Evolutionary conservation across 2,113 vertebrate genomes (phyloP).

Genomic region (Chelonoidis abingdonii): DNA sequence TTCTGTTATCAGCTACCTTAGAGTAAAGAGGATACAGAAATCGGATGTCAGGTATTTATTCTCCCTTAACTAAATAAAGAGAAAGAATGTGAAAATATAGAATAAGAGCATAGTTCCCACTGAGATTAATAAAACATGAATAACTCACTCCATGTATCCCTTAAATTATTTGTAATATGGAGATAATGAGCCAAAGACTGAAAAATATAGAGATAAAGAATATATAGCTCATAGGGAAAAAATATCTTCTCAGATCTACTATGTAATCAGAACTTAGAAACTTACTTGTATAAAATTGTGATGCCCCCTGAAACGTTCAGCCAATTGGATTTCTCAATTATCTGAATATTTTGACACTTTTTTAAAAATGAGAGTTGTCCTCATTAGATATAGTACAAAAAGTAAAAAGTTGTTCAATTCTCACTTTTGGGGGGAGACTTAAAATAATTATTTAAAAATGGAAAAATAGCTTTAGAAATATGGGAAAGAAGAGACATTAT

Average conservation of each 20-base stretch:
- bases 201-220: constrained; percentile 3
- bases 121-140: constrained; percentile 75
- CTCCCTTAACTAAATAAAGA: constrained; percentile 61
- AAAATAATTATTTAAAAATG: background rate
- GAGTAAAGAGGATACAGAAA: constrained; percentile 56
- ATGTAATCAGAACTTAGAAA: constrained; percentile 53
- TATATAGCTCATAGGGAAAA: background rate
- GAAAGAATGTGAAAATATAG: constrained; percentile 48
- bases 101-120: background rate
- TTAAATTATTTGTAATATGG: constrained; percentile 63
- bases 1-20: constrained; percentile 33
- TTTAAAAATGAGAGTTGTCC: background rate
- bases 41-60: constrained; percentile 31
- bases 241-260: constrained; percentile 44
- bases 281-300: constrained; percentile 53
- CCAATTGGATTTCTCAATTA: constrained; percentile 29
- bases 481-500: background rate
- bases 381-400: background rate
- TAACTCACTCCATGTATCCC: constrained; percentile 30
- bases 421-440: background rate
- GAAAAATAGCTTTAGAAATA: background rate
- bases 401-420: background rate
- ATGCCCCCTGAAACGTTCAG: constrained; percentile 1
- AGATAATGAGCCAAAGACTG: constrained; percentile 65
- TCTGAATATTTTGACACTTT: constrained; percentile 16